Evolutionary conservation across 2,797 vertebrate genomes (phyloP).

Genomic region (Gorsachius magnificus): DNA sequence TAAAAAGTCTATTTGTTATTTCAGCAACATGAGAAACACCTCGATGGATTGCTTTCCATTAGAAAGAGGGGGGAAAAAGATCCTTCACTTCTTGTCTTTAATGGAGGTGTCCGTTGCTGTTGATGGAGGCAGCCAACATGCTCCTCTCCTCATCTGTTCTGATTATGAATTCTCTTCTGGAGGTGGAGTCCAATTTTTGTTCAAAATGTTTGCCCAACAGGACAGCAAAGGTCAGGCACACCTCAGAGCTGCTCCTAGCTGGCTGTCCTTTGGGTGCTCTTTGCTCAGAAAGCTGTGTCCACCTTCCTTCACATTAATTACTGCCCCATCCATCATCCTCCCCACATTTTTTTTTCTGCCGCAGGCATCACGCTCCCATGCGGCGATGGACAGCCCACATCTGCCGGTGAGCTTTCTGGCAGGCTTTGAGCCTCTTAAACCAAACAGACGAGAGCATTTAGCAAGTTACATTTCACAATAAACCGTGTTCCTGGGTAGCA

Average conservation of each 20-base stretch:
- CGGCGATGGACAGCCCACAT: background rate
- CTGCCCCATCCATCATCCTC: background rate
- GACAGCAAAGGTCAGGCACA: background rate
- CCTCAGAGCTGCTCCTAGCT: background rate
- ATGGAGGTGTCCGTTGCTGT: background rate
- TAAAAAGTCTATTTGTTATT: background rate
- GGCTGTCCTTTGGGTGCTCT: background rate
- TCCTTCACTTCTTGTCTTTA: background rate
- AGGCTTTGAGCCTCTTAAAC: background rate
- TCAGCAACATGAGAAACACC: background rate
- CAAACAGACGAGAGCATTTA: background rate
- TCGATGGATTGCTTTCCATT: background rate
- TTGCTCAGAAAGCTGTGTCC: background rate
- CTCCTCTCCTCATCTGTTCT: background rate
- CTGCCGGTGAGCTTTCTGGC: background rate
- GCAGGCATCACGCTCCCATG: background rate
- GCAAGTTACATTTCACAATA: background rate
- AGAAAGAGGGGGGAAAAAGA: background rate
- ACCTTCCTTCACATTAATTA: background rate
- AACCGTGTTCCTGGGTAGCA: background rate
- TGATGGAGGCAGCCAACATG: background rate
- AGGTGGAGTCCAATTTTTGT: background rate
- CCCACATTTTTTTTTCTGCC: fast-evolving
- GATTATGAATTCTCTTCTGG: background rate
- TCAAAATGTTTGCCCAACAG: background rate